Base-by-base conservation (phyloP, 2,797 vertebrate genomes). In the Silurus lanzhouensis region DNA sequence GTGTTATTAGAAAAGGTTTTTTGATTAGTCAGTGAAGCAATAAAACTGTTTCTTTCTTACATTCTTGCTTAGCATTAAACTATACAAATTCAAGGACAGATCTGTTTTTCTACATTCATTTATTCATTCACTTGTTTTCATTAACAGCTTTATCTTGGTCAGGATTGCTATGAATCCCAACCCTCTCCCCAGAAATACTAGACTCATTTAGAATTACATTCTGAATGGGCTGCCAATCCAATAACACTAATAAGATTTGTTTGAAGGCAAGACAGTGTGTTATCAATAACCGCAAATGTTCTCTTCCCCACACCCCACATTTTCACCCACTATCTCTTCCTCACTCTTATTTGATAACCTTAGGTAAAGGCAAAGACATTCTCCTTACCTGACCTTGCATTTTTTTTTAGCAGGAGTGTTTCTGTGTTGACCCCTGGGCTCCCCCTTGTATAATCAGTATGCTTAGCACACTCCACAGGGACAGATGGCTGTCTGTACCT, bases 401-500 rank as follows among this genome's bases (percentile, higher is more conserved):
- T 83, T 83, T 85, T 55, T 19, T 58, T 87, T 48, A 84, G 44
- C 82, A 48, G 82, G 63, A 80, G 68, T 10, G 19, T 79, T 83
- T 46, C 76, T 67, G 75, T 70, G 20, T 31, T 87, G 82, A 87
- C 70, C 82, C 82, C 70, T 87, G 27, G 68, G 68, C 71, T 60
- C 38, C 44, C 20, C 77, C 70, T 72, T 76, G 75, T 46, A 76
- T 84, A 81, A 87, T 87, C 86, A 84, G 86, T 82, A 84, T 84
- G 86, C 82, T 84, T 87, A 81, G 71, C 78, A 76, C 52, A 66
- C 83, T 76, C 83, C 78, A 84, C 86, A 82, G 76, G 79, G 81
- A 89, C 87, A 89, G 88, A 88, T 89, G 88, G 88, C 78, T 58
- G 60, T 84, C 85, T 86, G 52, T 84, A 81, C 77, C 81, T 87